Evolutionary conservation across 2,888 invertebrate species (phyloP), one percentile per base, ranked within the genome.

Genomic region (Cotesia congregata): DNA sequence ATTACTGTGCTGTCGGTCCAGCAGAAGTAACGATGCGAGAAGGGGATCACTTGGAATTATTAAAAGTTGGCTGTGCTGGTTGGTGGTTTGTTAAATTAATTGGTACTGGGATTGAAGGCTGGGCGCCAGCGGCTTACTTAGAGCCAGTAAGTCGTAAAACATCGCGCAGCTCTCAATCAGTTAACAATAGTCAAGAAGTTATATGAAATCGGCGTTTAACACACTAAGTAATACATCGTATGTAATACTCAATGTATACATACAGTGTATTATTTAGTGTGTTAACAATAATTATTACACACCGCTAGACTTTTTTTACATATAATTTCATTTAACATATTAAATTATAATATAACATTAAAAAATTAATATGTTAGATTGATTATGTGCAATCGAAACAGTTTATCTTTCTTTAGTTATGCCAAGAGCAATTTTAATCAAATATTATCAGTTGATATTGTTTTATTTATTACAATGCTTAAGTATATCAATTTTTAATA

Each of bases 81-180:
- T 98, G 98, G 98, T 98, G 97, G 97, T 97, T 96, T 91, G 96
- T 97, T 87, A 94, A 95, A 86, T 92, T 95, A 77, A 91, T 95
- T 88, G 95, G 95, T 83, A 91, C 91, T 79, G 92, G 93, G 83
- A 92, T 93, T 86, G 96, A 96, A 90, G 97, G 97, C 83, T 98
- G 98, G 98, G 97, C 96, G 78, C 98, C 98, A 76, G 96, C 97
- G 72, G 96, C 97, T 50, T 98, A 97, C 91, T 92, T 98, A 90
- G 96, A 96, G 91, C 92, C 92, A 81, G 88, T 92, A 83, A 94
- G 94, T 90, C 92, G 94, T 87, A 95, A 94, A 91, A 93, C 93
- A 12, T 94, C 95, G 82, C 93, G 94, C 86, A 94, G 94, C 84
- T 94, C 94, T 84, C 89, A 90, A 77, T 90, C 90, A 65, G 88